phyloP scores from a whole-genome alignment of 2,888 invertebrate species.

The Rutpela maculata region DNA sequence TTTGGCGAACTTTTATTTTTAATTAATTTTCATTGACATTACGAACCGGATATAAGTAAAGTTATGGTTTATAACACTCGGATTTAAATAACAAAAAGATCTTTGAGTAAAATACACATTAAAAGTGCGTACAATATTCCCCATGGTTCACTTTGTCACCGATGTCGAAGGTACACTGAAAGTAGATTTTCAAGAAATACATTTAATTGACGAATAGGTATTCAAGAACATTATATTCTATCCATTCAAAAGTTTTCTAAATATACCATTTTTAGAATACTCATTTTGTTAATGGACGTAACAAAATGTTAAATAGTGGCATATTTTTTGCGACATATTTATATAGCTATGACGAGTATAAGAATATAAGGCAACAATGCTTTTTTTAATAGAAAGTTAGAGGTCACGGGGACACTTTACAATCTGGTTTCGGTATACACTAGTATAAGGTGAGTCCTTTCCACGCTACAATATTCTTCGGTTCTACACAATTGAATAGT shows the following conservation, averaged over 20 bases:
- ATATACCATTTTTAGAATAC: constrained; percentile 4
- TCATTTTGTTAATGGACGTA: neutral
- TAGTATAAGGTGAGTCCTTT: too few species aligned
- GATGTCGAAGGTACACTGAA: neutral
- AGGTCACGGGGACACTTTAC: neutral
- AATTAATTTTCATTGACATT: too few species aligned
- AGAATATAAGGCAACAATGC: neutral
- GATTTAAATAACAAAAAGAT: too few species aligned
- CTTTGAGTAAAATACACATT: too few species aligned
- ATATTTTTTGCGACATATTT: neutral
- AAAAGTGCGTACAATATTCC: neutral
- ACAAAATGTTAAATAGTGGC: neutral
- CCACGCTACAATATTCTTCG: too few species aligned
- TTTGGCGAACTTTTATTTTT: too few species aligned
- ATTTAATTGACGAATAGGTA: neutral
- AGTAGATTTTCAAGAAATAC: neutral
- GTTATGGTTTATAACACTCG: too few species aligned
- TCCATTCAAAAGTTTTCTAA: neutral
- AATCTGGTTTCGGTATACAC: too few species aligned
- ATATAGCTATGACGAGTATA: neutral
- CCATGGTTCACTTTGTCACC: neutral
- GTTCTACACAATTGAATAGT: too few species aligned
- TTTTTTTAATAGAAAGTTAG: neutral
- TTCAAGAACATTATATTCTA: neutral
- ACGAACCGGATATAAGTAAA: too few species aligned